phyloP scores from a whole-genome alignment of 2,888 invertebrate species.

The Troides helena region DNA sequence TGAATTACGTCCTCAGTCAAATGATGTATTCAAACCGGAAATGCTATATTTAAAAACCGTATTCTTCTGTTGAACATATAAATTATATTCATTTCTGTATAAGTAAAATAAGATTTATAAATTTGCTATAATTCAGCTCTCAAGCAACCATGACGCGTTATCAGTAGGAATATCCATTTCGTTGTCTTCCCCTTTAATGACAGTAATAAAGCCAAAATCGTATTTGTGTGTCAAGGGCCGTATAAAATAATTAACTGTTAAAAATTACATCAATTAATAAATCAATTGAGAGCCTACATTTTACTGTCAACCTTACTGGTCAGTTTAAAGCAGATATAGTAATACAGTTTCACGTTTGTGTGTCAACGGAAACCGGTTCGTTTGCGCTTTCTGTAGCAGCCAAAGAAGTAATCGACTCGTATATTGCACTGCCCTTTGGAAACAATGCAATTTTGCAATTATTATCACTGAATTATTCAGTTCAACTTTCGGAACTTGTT shows the following conservation, averaged over 20 bases:
- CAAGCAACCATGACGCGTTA: background rate
- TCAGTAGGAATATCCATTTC: too few species aligned
- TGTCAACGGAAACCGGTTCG: slow-evolving; percentile 45
- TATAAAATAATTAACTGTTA: background rate
- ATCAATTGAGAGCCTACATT: background rate
- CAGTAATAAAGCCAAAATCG: background rate
- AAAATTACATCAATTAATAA: background rate
- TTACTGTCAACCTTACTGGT: slow-evolving; percentile 18
- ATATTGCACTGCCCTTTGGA: slow-evolving; percentile 19
- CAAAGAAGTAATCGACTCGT: slow-evolving; percentile 20
- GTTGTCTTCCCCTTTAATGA: background rate
- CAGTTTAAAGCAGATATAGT: slow-evolving; percentile 18
- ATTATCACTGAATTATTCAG: slow-evolving; percentile 1
- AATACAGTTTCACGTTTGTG: slow-evolving; percentile 36
- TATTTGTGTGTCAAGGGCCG: background rate
- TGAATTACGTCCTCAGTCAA: too few species aligned
- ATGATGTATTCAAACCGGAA: too few species aligned
- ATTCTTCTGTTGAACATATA: background rate
- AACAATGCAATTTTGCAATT: slow-evolving; percentile 26
- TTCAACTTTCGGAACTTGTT: background rate
- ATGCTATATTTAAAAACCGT: too few species aligned
- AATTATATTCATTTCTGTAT: background rate
- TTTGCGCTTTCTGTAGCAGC: slow-evolving; percentile 37
- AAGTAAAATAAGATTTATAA: too few species aligned
- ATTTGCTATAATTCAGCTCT: too few species aligned